Conservation (phyloP, 2,797 vertebrate species). For the Poeciliopsis turneri region DNA sequence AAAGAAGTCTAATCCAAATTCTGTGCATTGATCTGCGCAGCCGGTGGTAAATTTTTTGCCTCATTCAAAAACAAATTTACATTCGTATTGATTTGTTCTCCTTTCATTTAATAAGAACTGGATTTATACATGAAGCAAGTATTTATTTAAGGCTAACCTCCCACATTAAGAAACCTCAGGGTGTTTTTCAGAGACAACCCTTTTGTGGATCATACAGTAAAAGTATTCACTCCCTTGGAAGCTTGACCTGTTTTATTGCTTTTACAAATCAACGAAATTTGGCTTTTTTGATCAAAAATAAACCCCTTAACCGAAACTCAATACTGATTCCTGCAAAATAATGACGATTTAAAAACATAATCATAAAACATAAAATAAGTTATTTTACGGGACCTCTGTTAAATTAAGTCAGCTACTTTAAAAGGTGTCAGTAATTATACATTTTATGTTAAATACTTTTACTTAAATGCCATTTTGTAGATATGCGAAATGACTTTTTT, state of each 20-base stretch:
- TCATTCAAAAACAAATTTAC: conserved; percentile 18
- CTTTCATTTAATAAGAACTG: background rate
- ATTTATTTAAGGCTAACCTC: background rate
- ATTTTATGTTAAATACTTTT: background rate
- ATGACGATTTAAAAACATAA: background rate
- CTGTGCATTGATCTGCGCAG: conserved; percentile 10
- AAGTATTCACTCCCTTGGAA: background rate
- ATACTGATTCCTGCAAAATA: background rate
- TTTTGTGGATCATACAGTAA: background rate
- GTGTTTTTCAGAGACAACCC: background rate
- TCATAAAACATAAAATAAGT: too few species aligned
- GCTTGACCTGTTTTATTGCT: background rate
- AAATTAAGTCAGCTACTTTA: background rate
- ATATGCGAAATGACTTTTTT: background rate
- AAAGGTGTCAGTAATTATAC: background rate
- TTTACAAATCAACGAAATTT: background rate
- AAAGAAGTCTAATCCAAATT: conserved; percentile 7
- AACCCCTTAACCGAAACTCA: background rate
- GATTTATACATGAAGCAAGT: conserved; percentile 19
- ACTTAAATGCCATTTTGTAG: background rate
- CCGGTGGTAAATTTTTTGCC: background rate
- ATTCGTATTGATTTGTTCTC: conserved; percentile 2
- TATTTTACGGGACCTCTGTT: background rate
- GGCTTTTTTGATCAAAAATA: background rate
- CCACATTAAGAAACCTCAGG: background rate